Percentiles rank a stretch among this genome's conserved stretches.
These are phyloP conservation scores for Etheostoma perlongum DNA, from an alignment of 2,797 vertebrate genomes.

Conservation along the genomic window DNA sequence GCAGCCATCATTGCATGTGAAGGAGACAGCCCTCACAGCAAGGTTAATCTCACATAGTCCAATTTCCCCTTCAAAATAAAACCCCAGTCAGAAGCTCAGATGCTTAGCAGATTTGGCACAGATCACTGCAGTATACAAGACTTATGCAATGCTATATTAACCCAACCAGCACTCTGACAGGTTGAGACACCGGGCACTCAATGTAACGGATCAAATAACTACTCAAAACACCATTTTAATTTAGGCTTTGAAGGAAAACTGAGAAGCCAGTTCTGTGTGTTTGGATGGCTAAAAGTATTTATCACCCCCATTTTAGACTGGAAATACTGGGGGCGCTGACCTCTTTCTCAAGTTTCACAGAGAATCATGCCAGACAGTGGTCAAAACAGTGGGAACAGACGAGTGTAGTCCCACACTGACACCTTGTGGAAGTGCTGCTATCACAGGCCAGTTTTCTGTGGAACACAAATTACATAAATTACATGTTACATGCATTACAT, in stretches of 20 bases:
- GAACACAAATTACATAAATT: neutral
- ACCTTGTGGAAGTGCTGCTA: constrained; percentile 55
- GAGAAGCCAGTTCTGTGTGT: neutral
- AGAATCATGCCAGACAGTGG: constrained; percentile 23
- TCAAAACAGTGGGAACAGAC: neutral
- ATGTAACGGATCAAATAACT: too few relatives aligned
- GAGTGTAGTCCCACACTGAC: constrained; percentile 52
- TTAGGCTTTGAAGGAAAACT: neutral
- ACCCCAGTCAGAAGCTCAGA: constrained; percentile 23
- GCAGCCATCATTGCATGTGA: constrained; percentile 10
- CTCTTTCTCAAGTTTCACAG: constrained; percentile 51
- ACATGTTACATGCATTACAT: neutral
- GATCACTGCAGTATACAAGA: constrained; percentile 10
- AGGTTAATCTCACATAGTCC: constrained; percentile 49
- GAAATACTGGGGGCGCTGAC: constrained; percentile 12
- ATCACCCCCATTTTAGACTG: constrained; percentile 3
- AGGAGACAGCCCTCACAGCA: constrained; percentile 21
- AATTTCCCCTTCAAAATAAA: constrained; percentile 48
- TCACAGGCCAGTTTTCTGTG: neutral
- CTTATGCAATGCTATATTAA: constrained; percentile 10
- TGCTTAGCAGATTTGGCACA: constrained; percentile 23
- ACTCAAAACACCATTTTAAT: neutral
- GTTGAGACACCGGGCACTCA: neutral
- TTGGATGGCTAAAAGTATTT: constrained; percentile 15
- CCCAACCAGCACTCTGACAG: neutral